Base-by-base conservation (phyloP, 2,888 invertebrate species). In the Melieria crassipennis region DNA sequence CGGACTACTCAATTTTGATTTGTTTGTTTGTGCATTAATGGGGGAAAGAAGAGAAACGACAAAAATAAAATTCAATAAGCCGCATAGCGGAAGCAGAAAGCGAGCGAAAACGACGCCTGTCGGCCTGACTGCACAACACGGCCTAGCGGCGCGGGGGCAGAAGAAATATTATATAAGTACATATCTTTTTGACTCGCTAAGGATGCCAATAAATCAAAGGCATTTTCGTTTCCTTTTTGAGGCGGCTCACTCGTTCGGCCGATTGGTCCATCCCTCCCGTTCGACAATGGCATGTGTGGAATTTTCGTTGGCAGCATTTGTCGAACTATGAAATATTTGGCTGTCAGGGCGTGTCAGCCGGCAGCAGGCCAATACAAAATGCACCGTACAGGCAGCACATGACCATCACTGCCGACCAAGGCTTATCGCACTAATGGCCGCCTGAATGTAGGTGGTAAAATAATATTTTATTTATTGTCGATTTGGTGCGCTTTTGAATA, bases 201-300 rank as follows among this genome's bases (percentile, higher is more conserved):
- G 80, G 79, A 81, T 79, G 80, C 81, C 80, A 80, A 81, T 81
- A 81, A 81, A 81, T 81, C 81, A 81, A 81, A 81, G 79, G 73
- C 63, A 70, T 73, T 64, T 67, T 73, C 68, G 48, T 65, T 69
- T 68, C 30, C 58, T 65, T 16, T 11, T 55, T 56, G 11, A 10
- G n/a, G 42, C 55, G 10, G 30, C 4, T 16, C 1, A 52, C 46
- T 58, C 46, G 45, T 62, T 62, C 47, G 10, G 30, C 4, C 11
- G 1, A 52, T 45, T 58, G 45, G 45, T 62, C 55, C 30, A 13
- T 61, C 52, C 52, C 52, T 47, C 30, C 56, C 47, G 30, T 55
- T 42, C 42, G 47, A 56, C 45, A 43, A 56, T 30, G 69, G 69
- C 55, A 69, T 62, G 55, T 69, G 62, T 55, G 55, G 69, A 62